These are phyloP conservation scores for Limnothrissa miodon DNA, from an alignment of 2,113 vertebrate genomes.

Conservation along the genomic window DNA sequence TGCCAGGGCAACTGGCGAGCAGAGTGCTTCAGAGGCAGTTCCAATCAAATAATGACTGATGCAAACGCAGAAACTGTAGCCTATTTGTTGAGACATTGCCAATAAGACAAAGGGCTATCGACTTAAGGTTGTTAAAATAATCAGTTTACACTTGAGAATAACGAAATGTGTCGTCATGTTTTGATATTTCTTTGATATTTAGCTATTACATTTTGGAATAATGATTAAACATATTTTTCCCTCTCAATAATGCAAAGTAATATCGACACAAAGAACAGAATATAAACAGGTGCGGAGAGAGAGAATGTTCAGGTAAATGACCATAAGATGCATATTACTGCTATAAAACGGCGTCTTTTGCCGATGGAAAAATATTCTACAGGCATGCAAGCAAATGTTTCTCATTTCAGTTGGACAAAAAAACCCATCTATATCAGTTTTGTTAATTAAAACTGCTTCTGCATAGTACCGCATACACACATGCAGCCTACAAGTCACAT, in stretches of 20 bases:
- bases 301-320: neutral
- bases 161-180: neutral
- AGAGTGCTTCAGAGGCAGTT: conserved; percentile 69
- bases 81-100: neutral
- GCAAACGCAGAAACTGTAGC: conserved; percentile 5
- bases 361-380: neutral
- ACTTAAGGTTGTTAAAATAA: neutral
- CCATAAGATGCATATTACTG: neutral
- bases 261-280: neutral
- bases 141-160: neutral
- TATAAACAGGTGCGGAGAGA: neutral
- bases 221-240: neutral
- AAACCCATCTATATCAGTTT: neutral
- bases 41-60: conserved; percentile 73
- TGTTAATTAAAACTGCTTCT: neutral
- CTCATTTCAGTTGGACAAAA: neutral
- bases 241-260: neutral
- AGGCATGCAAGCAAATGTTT: neutral
- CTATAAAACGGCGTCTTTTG: neutral
- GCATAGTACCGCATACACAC: conserved; percentile 2
- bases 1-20: conserved; percentile 84
- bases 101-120: neutral
- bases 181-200: neutral
- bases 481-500: neutral
- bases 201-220: neutral